Evolutionary conservation across 2,113 vertebrate genomes (phyloP), one percentile per base, ranked within the genome.

Genomic region (Myodes glareolus): DNA sequence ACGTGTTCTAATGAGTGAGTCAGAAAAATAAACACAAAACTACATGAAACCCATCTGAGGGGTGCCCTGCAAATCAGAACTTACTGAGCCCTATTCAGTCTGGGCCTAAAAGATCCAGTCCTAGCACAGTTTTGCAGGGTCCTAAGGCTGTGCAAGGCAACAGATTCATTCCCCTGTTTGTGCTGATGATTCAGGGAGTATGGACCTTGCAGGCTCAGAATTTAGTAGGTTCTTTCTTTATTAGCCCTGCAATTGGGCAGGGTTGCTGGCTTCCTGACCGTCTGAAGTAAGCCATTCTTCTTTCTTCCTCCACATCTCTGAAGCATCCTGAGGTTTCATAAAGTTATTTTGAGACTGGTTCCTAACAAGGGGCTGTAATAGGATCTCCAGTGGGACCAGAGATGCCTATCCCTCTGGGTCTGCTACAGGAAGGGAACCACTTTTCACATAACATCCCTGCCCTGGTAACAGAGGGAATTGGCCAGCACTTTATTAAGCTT

Each of bases 401-500:
- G n/a, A 25, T 2, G 19, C 42, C 2, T 55, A 52, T 58, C 82
- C 97, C 81, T 94, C 19, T 4, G 87, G 67, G 63, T 45, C 76
- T 67, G 58, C 72, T 63, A 17, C 36, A 42, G 45, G 36, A 87
- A 93, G 31, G 52, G 84, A 86, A 52, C 39, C 0, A 5, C 39
- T 63, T 87, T 93, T 94, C 70, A 82, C n/a, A 68, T 67, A 95
- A 85, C 42, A 61, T 33, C 63, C 31, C 80, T 67, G 63, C 36
- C 73, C 86, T 80, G 87, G 93, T 96, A 70, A 96, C 63, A 63
- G 47, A 63, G 47, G 85, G 27, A 68, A 92, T 78, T 86, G 95
- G 67, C 39, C 39, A 87, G 63, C 14, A 10, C 80, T 85, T 68
- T 63, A 47, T 63, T 68, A 82, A 94, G 68, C 84, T 93, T 91